These are phyloP conservation scores for Potamilus streckersoni DNA, from an alignment of 1,140 invertebrate species.

Conservation along the genomic window DNA sequence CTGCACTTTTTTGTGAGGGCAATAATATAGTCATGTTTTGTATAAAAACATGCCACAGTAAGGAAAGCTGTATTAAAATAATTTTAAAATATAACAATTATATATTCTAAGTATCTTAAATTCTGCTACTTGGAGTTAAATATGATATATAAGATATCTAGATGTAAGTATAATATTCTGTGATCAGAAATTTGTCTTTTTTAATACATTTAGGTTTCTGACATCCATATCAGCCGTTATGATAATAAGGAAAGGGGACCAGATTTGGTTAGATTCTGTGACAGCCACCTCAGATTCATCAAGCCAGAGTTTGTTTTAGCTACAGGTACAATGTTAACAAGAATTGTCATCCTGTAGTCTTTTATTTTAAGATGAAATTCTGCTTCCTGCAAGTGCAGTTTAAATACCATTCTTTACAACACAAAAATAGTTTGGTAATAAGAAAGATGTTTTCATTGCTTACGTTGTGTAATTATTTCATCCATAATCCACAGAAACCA, in stretches of 20 bases:
- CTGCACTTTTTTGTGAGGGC: too few relatives aligned
- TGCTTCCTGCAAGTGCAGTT: too few relatives aligned
- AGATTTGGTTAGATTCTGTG: conserved; percentile 86
- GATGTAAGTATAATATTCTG: neutral
- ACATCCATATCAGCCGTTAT: conserved; percentile 91
- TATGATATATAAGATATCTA: neutral
- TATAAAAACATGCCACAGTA: too few relatives aligned
- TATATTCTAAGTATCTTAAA: too few relatives aligned
- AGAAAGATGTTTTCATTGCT: too few relatives aligned
- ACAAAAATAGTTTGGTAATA: too few relatives aligned
- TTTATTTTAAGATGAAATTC: neutral
- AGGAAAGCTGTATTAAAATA: too few relatives aligned
- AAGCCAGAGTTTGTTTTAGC: conserved; percentile 85
- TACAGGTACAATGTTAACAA: conserved; percentile 59
- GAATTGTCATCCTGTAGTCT: neutral
- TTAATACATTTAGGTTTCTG: conserved; percentile 63
- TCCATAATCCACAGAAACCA: too few relatives aligned
- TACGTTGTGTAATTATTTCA: too few relatives aligned
- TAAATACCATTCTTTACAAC: too few relatives aligned
- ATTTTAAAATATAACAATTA: too few relatives aligned
- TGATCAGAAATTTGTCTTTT: neutral
- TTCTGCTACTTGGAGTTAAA: neutral
- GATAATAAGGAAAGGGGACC: conserved; percentile 79
- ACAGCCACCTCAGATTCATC: conserved; percentile 79
- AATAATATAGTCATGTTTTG: too few relatives aligned